A percentile compares a stretch with the other conserved stretches of the same genome.
Conservation (phyloP, 1,140 invertebrate species). For the Drosophila santomea region DNA sequence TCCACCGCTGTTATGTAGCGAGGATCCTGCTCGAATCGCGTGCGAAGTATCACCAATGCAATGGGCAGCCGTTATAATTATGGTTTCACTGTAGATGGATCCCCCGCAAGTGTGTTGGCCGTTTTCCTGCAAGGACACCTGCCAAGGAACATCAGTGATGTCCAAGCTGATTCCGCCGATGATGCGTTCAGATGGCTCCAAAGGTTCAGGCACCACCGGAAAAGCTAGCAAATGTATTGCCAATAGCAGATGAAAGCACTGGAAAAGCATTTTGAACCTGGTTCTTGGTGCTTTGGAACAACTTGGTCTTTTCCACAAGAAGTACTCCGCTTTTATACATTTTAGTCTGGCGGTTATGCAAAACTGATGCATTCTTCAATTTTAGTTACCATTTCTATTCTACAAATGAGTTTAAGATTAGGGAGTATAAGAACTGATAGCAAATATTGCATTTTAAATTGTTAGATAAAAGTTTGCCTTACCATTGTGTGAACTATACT, state of each 20-base stretch:
- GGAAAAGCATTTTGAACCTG: not conserved
- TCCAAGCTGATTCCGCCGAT: constrained; percentile 44
- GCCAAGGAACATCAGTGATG: constrained; percentile 86
- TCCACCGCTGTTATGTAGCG: constrained; percentile 1
- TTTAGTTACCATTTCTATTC: not conserved
- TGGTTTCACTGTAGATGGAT: constrained; percentile 85
- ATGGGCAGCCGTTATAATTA: constrained; percentile 87
- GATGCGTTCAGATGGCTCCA: constrained; percentile 6
- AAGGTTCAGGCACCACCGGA: not conserved
- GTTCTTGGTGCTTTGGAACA: not conserved
- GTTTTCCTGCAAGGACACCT: constrained; percentile 80
- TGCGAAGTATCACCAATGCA: constrained; percentile 63
- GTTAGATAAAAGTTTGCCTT: too few relatives aligned
- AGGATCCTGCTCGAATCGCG: constrained; percentile 32
- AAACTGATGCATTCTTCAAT: not conserved
- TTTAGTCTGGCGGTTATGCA: too few relatives aligned
- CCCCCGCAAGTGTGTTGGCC: constrained; percentile 85
- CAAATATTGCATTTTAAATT: too few relatives aligned
- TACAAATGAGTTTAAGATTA: not conserved
- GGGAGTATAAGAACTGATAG: not conserved
- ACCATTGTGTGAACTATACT: too few relatives aligned
- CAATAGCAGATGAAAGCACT: constrained; percentile 3
- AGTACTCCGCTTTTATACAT: not conserved
- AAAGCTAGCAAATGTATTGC: not conserved
- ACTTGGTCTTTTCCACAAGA: not conserved